These are phyloP conservation scores for Macroteleia sp. DNA, from an alignment of 2,888 invertebrate genomes.

Conservation along the genomic window DNA sequence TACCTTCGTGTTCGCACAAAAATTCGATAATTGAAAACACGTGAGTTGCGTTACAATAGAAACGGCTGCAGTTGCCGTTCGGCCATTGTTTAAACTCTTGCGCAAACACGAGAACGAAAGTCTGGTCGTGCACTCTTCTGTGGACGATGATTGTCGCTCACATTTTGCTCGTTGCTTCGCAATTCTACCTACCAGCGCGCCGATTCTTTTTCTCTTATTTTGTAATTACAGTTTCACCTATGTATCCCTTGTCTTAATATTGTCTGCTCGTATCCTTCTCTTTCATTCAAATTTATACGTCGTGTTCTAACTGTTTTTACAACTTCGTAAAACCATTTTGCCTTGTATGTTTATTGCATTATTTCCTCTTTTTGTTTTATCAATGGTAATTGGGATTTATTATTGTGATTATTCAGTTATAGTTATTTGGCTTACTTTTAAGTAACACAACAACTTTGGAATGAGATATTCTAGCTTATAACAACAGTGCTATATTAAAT, in stretches of 20 bases:
- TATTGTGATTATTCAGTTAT: no score
- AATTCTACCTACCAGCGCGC: no score
- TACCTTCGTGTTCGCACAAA: slow-evolving; percentile 61
- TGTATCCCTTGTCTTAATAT: slow-evolving; percentile 38
- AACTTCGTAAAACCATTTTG: no score
- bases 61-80: slow-evolving; percentile 62
- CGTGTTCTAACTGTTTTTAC: no score
- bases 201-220: slow-evolving; percentile 41
- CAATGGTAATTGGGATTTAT: no score
- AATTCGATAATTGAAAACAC: slow-evolving; percentile 63
- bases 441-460: no score
- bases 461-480: no score
- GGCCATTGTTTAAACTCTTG: slow-evolving; percentile 58
- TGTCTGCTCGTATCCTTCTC: background rate
- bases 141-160: slow-evolving; percentile 50
- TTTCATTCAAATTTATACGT: slow-evolving; percentile 13
- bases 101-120: slow-evolving; percentile 49
- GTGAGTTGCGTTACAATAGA: slow-evolving; percentile 60
- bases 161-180: slow-evolving; percentile 41
- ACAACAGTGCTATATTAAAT: no score
- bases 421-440: no score
- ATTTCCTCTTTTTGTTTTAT: no score
- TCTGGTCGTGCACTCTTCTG: slow-evolving; percentile 25
- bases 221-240: slow-evolving; percentile 46
- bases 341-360: no score